phyloP scores from a whole-genome alignment of 2,888 invertebrate genomes.

The Aleiodes testaceus region DNA sequence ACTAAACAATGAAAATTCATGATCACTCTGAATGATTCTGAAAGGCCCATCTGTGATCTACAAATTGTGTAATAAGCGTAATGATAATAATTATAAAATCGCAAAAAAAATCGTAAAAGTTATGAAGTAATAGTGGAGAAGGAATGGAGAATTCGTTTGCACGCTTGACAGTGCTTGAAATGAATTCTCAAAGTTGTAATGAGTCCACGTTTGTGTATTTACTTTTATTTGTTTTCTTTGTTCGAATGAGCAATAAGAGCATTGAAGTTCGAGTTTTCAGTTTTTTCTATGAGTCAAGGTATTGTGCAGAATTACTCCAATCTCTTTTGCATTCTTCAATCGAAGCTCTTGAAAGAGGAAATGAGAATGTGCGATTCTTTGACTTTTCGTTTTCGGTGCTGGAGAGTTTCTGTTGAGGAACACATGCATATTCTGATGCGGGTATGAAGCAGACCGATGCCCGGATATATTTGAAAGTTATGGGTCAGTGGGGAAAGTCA shows the following conservation, averaged over 20 bases:
- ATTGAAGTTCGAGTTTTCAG: not conserved
- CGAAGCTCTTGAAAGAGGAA: no score
- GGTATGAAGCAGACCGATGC: conserved; percentile 41
- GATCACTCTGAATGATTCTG: conserved; percentile 13
- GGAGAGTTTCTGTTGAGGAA: conserved; percentile 7
- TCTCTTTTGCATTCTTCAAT: no score
- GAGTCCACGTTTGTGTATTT: conserved; percentile 29
- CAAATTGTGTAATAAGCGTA: conserved; percentile 18
- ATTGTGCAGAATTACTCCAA: no score
- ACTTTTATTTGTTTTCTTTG: not conserved
- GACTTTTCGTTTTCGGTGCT: not conserved
- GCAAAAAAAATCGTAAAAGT: conserved; percentile 37
- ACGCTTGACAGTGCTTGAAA: conserved; percentile 55
- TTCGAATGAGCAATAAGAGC: not conserved
- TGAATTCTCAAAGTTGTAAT: conserved; percentile 50
- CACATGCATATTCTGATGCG: conserved; percentile 38
- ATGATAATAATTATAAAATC: conserved; percentile 19
- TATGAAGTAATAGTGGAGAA: conserved; percentile 39
- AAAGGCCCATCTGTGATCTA: conserved; percentile 29
- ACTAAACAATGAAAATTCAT: not conserved
- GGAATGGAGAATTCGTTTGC: conserved; percentile 51
- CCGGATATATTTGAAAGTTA: conserved; percentile 41
- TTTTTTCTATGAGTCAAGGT: no score
- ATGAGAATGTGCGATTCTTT: not conserved
- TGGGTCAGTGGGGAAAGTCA: conserved; percentile 37